Evolutionary conservation across 2,888 invertebrate species (phyloP).

Genomic region (Crioceris asparagi): DNA sequence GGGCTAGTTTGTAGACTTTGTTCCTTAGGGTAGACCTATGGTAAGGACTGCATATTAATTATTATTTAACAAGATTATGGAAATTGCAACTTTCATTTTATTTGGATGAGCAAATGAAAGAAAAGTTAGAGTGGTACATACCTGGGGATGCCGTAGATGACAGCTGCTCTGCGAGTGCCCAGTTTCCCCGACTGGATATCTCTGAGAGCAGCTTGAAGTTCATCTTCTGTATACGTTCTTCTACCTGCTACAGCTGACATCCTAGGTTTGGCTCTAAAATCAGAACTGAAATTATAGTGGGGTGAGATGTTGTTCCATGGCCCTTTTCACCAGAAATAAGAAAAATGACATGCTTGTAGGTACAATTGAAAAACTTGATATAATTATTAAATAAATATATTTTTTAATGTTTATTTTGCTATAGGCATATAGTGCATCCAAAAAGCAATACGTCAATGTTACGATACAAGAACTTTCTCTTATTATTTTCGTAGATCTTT

Average conservation of each 20-base stretch:
- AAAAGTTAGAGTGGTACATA: not conserved
- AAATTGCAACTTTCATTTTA: not conserved
- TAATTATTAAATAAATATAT: too few species aligned
- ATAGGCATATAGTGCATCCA: too few species aligned
- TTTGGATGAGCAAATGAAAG: not conserved
- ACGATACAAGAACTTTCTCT: too few species aligned
- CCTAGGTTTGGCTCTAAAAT: constrained; percentile 58
- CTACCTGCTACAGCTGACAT: constrained; percentile 55
- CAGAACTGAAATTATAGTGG: constrained; percentile 39
- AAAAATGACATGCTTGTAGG: too few species aligned
- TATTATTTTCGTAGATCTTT: too few species aligned
- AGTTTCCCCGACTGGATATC: constrained; percentile 90
- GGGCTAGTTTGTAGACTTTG: constrained; percentile 79
- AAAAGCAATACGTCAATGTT: too few species aligned
- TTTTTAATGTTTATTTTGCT: too few species aligned
- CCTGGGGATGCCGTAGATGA: constrained; percentile 92
- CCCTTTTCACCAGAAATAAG: constrained; percentile 8
- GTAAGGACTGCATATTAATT: too few species aligned
- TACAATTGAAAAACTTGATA: too few species aligned
- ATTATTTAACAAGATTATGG: too few species aligned
- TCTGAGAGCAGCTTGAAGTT: constrained; percentile 84
- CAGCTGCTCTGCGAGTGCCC: constrained; percentile 86
- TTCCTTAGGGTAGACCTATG: constrained; percentile 76
- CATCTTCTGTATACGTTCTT: constrained; percentile 89
- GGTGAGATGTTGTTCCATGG: constrained; percentile 16